phyloP scores from a whole-genome alignment of 2,797 vertebrate species.

The Psittacula derbiana region DNA sequence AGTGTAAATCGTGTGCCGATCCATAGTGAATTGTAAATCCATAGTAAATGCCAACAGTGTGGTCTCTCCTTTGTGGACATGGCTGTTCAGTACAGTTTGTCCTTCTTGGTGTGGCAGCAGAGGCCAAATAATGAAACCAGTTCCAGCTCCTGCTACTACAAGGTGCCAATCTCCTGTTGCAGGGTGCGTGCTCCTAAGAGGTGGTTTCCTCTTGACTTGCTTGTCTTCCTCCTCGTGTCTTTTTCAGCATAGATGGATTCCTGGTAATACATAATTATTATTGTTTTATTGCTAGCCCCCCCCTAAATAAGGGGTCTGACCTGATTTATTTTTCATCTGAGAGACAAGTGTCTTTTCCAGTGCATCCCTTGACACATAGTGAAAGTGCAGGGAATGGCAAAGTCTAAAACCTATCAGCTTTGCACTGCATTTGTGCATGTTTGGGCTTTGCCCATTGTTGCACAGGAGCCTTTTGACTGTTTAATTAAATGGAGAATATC shows the following conservation, averaged over 20 bases:
- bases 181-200: accelerated
- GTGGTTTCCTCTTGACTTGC: not conserved
- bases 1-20: accelerated
- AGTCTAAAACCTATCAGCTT: not conserved
- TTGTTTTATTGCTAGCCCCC: not conserved
- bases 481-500: not conserved
- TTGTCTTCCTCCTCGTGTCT: not conserved
- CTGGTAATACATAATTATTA: accelerated
- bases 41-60: not conserved
- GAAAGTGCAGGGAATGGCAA: not conserved
- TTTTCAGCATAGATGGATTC: not conserved
- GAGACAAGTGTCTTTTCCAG: not conserved
- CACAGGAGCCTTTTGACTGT: not conserved
- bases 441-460: not conserved
- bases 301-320: not conserved
- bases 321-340: not conserved
- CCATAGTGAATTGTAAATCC: not conserved
- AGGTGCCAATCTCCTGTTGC: accelerated
- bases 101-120: not conserved
- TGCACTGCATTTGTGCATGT: not conserved
- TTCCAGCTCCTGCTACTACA: not conserved
- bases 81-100: not conserved
- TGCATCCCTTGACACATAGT: accelerated
- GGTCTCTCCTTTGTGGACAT: accelerated
- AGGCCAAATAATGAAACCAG: accelerated